Percentiles rank a stretch among this genome's conserved stretches.
Conservation (phyloP, 2,888 invertebrate genomes). For the Lysandra coridon region DNA sequence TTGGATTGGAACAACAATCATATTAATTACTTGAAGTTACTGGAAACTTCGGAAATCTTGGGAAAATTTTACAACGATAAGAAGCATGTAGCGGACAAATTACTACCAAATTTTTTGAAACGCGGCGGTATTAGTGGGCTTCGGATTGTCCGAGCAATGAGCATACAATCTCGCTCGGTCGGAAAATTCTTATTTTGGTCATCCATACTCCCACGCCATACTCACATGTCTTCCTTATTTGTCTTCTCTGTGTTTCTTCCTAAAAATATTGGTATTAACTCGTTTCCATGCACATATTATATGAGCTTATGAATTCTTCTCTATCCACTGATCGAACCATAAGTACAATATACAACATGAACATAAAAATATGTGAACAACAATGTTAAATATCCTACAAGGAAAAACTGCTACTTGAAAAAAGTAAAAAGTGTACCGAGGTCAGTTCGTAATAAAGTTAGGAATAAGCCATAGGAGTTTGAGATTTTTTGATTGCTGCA, state of each 20-base stretch:
- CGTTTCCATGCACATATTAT: no score
- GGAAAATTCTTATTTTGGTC: no score
- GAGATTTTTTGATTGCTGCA: conserved; percentile 16
- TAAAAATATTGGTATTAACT: no score
- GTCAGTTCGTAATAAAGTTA: conserved; percentile 6
- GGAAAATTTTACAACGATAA: neutral
- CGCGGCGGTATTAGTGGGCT: neutral
- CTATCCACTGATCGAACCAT: no score
- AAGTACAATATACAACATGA: no score
- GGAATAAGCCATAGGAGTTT: conserved; percentile 1
- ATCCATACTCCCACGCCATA: no score
- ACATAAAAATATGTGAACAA: neutral
- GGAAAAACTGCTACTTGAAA: neutral
- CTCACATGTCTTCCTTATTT: no score
- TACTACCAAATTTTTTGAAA: neutral
- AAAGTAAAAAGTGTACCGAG: neutral
- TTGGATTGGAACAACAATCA: conserved; percentile 40
- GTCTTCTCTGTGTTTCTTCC: no score
- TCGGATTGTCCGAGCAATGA: no score
- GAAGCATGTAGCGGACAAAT: neutral
- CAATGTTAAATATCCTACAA: neutral
- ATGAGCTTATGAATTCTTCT: no score
- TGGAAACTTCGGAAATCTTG: neutral
- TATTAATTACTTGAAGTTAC: conserved; percentile 8
- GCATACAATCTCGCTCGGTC: no score